phyloP scores from a whole-genome alignment of 2,797 vertebrate genomes.

The Denticeps clupeoides region DNA sequence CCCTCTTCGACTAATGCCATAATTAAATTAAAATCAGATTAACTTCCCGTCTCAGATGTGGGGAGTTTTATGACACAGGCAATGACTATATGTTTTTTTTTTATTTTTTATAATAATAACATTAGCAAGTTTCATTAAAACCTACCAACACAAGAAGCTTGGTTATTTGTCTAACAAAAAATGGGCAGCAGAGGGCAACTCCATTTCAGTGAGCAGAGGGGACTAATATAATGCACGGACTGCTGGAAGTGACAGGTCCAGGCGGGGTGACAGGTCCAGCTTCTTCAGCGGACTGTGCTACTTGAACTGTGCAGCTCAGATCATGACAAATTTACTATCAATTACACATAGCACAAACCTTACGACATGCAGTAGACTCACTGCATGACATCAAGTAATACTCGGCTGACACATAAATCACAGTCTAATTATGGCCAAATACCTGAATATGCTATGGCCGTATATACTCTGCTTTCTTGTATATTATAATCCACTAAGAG shows the following conservation, averaged over 20 bases:
- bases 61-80: slow-evolving; percentile 59
- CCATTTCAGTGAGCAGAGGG: slow-evolving; percentile 42
- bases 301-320: slow-evolving; percentile 52
- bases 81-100: slow-evolving; percentile 48
- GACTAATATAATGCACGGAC: slow-evolving; percentile 42
- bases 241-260: slow-evolving; percentile 41
- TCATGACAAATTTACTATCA: slow-evolving; percentile 56
- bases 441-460: slow-evolving; percentile 10
- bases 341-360: slow-evolving; percentile 52
- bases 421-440: slow-evolving; percentile 24
- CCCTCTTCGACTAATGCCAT: slow-evolving; percentile 60
- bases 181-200: slow-evolving; percentile 37
- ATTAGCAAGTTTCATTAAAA: too few species aligned
- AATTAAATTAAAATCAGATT: slow-evolving; percentile 80
- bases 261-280: slow-evolving; percentile 24
- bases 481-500: slow-evolving; percentile 6
- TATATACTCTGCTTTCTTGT: slow-evolving; percentile 12
- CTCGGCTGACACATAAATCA: slow-evolving; percentile 32
- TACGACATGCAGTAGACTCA: slow-evolving; percentile 41
- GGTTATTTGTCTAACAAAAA: slow-evolving; percentile 45
- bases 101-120: slow-evolving; percentile 40
- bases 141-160: slow-evolving; percentile 46
- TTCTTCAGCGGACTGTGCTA: slow-evolving; percentile 41
- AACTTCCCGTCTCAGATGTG: slow-evolving; percentile 66
- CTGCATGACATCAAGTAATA: slow-evolving; percentile 24